Evolutionary conservation across 2,888 invertebrate species (phyloP).

Genomic region (Hirtodrosophila histrioides): DNA sequence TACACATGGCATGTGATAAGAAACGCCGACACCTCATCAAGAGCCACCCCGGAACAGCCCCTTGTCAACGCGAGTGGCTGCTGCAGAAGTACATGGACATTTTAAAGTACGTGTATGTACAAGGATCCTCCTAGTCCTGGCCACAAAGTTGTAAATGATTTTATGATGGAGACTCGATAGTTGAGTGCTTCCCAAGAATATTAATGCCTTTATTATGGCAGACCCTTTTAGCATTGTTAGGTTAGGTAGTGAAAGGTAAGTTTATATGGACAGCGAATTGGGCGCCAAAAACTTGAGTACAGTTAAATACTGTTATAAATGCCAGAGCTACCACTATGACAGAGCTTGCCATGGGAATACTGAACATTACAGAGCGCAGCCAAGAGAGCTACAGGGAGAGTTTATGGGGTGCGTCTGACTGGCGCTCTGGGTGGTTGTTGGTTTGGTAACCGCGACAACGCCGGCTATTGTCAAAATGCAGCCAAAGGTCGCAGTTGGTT

Average conservation of each 20-base stretch:
- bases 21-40: conserved; percentile 53
- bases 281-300: conserved; percentile 65
- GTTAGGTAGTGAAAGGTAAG: conserved; percentile 20
- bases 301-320: conserved; percentile 42
- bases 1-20: conserved; percentile 76
- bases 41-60: conserved; percentile 54
- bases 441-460: conserved; percentile 14
- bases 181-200: conserved; percentile 6
- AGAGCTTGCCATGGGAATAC: background rate
- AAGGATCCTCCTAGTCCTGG: background rate
- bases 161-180: conserved; percentile 5
- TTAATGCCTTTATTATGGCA: conserved; percentile 1
- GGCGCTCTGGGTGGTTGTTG: conserved; percentile 39
- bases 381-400: conserved; percentile 10
- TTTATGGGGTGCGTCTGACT: conserved; percentile 31
- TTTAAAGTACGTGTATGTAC: conserved; percentile 5
- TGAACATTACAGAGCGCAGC: background rate
- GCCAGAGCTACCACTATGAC: conserved; percentile 1
- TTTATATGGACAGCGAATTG: background rate
- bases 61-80: conserved; percentile 28
- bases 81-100: conserved; percentile 14
- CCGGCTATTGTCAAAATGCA: conserved; percentile 41
- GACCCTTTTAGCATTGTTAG: conserved; percentile 37
- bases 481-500: conserved; percentile 20
- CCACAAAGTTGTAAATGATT: background rate